These are phyloP conservation scores for Plodia interpunctella DNA, from an alignment of 1,140 invertebrate genomes.

Conservation along the genomic window DNA sequence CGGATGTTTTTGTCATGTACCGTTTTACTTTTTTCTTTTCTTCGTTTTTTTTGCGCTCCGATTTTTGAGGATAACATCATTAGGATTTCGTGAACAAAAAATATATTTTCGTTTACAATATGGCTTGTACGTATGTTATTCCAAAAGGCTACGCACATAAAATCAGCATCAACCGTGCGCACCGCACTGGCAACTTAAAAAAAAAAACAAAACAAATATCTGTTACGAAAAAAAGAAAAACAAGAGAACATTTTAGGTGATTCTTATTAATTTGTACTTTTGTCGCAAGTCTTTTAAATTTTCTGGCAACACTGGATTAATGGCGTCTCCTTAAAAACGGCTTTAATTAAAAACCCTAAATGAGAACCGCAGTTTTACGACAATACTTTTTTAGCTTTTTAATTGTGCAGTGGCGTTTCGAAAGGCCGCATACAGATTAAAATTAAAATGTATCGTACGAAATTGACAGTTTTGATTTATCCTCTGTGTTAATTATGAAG, in stretches of 20 bases:
- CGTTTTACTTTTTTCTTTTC: no score
- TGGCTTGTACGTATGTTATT: not conserved
- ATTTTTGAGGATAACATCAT: no score
- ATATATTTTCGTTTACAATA: no score
- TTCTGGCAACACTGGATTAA: conserved; percentile 44
- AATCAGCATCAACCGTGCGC: not conserved
- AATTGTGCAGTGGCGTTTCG: not conserved
- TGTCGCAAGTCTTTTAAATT: conserved; percentile 43
- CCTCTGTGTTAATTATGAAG: conserved; percentile 4
- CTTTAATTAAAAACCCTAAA: conserved; percentile 56
- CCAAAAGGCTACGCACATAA: not conserved
- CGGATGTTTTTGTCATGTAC: no score
- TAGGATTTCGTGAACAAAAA: no score
- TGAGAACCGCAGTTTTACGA: conserved; percentile 36
- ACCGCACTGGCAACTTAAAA: not conserved
- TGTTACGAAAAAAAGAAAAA: conserved; percentile 10
- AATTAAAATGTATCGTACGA: not conserved
- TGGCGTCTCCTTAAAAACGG: conserved; percentile 35
- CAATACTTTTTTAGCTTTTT: conserved; percentile 24
- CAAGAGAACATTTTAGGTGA: conserved; percentile 37
- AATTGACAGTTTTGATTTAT: conserved; percentile 4
- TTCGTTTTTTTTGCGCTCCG: no score
- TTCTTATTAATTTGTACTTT: conserved; percentile 62
- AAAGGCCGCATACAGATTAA: conserved; percentile 1
- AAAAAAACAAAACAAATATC: not conserved